phyloP scores from a whole-genome alignment of 2,888 invertebrate genomes.

The Dolichomitus sp. region DNA sequence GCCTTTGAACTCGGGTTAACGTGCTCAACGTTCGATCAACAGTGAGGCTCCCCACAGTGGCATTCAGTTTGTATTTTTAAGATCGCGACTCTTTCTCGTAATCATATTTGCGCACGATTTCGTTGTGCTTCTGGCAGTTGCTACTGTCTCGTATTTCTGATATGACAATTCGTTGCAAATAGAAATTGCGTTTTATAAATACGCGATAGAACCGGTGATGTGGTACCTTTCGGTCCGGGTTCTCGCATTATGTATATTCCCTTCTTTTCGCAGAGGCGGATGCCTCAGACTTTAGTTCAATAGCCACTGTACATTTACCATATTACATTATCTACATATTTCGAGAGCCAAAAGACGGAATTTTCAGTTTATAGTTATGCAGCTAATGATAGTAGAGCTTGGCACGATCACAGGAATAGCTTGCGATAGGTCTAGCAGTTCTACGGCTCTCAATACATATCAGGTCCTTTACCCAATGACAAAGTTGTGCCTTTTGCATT shows the following conservation, averaged over 20 bases:
- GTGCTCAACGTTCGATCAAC: slow-evolving; percentile 51
- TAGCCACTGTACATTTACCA: neutral
- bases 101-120: neutral
- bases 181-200: neutral
- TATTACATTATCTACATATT: no score
- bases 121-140: neutral
- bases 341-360: neutral
- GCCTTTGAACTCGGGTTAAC: slow-evolving; percentile 55
- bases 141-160: neutral
- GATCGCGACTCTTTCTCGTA: neutral
- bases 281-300: neutral
- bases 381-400: neutral
- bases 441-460: neutral
- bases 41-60: slow-evolving; percentile 32
- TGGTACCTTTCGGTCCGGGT: neutral
- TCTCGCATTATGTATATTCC: neutral
- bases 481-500: neutral
- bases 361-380: neutral
- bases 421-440: neutral
- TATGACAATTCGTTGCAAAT: neutral
- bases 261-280: neutral
- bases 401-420: neutral
- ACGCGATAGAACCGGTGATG: neutral
- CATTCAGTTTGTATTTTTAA: slow-evolving; percentile 35
- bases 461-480: neutral